Conservation (phyloP, 2,888 invertebrate species). For the Ichneumon xanthorius region DNA sequence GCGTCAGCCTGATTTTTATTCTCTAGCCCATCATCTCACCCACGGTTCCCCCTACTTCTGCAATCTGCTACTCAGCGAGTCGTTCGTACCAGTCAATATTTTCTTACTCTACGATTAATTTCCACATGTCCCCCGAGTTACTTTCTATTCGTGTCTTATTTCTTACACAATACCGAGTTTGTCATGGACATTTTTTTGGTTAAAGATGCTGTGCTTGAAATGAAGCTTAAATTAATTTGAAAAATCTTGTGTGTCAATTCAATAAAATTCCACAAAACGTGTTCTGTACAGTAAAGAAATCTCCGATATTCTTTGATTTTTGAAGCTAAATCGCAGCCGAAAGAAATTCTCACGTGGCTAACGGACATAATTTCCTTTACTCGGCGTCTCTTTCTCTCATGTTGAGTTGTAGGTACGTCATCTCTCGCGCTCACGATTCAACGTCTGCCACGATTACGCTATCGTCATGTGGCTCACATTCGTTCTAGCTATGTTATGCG, state of each 20-base stretch:
- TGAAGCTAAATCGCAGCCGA: not conserved
- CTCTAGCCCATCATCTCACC: no score
- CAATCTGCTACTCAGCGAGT: not conserved
- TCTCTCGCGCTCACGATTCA: slow-evolving; percentile 28
- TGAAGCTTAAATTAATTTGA: no score
- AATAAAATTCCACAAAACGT: not conserved
- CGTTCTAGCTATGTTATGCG: not conserved
- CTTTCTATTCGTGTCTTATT: not conserved
- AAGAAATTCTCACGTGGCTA: slow-evolving; percentile 6
- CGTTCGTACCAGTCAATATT: not conserved
- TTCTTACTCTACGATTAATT: slow-evolving; percentile 14
- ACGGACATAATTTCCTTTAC: not conserved
- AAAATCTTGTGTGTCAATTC: not conserved
- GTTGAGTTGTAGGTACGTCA: not conserved
- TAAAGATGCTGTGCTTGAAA: no score
- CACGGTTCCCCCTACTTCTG: not conserved
- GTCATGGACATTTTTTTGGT: no score
- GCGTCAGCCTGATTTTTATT: no score
- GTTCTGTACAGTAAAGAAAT: not conserved
- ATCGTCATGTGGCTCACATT: not conserved
- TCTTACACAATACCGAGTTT: not conserved
- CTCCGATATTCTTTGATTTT: not conserved
- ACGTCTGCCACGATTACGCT: slow-evolving; percentile 31
- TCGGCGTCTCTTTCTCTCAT: not conserved
- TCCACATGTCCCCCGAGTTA: no score